Conservation (phyloP, 64 coral and sea anemone genomes). For the Actinia equina region DNA sequence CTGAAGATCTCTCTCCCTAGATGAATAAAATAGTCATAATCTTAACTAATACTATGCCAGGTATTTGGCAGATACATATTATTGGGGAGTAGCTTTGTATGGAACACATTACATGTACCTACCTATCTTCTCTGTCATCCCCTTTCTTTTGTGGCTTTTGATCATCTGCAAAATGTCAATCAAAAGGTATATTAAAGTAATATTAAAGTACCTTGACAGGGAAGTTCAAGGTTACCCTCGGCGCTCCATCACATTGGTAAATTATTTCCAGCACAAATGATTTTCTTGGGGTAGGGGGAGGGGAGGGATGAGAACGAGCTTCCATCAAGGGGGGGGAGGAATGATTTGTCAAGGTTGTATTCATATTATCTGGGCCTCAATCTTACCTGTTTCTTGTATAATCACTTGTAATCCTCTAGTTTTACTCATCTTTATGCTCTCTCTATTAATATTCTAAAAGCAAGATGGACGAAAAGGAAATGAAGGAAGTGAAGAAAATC, state of each 20-base stretch:
- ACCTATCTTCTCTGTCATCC: neutral
- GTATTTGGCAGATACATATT: too few relatives aligned
- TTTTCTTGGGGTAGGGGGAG: too few relatives aligned
- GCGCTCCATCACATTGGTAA: too few relatives aligned
- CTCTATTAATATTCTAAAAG: neutral
- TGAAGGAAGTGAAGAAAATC: too few relatives aligned
- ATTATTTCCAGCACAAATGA: too few relatives aligned
- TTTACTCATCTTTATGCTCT: neutral
- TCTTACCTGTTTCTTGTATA: slow-evolving; percentile 9
- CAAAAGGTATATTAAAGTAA: neutral
- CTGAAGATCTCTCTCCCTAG: slow-evolving; percentile 8
- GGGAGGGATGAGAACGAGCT: too few relatives aligned
- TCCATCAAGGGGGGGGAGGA: too few relatives aligned
- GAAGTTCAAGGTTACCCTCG: too few relatives aligned
- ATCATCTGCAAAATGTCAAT: neutral
- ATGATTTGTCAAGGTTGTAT: neutral
- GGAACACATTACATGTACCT: neutral
- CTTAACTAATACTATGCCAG: too few relatives aligned
- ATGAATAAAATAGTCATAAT: neutral
- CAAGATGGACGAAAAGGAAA: too few relatives aligned
- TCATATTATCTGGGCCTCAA: neutral
- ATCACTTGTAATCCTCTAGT: slow-evolving; percentile 11
- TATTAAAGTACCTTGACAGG: too few relatives aligned
- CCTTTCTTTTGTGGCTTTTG: neutral
- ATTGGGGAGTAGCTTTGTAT: too few relatives aligned